Percentiles rank a stretch among this genome's conserved stretches.
Conservation (phyloP, 2,797 vertebrate species). For the Masticophis lateralis region DNA sequence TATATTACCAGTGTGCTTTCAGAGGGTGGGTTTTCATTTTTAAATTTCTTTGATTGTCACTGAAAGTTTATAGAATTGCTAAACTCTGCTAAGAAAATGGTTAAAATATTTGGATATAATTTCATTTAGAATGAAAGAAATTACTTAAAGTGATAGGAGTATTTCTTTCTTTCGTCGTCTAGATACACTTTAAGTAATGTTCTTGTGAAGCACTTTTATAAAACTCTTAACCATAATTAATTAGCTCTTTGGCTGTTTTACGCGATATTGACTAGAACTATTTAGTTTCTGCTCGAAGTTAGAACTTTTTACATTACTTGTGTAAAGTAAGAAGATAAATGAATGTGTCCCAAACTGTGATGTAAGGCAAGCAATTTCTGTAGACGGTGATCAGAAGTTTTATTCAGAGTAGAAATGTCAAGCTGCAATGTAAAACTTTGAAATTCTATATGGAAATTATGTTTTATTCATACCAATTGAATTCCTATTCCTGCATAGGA, state of each 20-base stretch:
- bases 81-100: neutral
- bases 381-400: neutral
- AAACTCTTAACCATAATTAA: neutral
- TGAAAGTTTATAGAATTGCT: neutral
- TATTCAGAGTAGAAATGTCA: neutral
- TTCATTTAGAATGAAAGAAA: neutral
- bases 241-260: neutral
- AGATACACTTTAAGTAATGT: neutral
- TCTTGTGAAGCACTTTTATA: neutral
- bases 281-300: neutral
- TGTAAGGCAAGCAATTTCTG: neutral
- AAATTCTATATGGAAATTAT: neutral
- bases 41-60: neutral
- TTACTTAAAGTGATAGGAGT: too few species aligned
- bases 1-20: constrained; percentile 87
- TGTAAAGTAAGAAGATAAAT: neutral
- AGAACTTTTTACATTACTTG: neutral
- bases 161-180: too few species aligned
- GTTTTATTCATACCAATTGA: neutral
- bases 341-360: neutral
- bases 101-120: neutral
- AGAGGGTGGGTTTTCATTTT: constrained; percentile 73
- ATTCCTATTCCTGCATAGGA: neutral
- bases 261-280: neutral
- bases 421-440: neutral